phyloP scores from a whole-genome alignment of 2,888 invertebrate genomes.

The Dasypolia templi region DNA sequence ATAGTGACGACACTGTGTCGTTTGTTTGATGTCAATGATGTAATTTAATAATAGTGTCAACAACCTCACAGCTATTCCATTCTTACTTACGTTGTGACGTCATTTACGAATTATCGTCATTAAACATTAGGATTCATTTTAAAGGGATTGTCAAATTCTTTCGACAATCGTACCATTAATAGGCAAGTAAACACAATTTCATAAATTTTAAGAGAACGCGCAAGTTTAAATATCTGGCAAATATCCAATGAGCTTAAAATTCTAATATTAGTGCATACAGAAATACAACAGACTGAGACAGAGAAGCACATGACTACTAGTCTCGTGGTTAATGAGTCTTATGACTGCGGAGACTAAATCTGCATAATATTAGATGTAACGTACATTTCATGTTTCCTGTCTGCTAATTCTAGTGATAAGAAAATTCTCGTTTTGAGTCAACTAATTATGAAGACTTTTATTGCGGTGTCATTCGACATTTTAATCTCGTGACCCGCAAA shows the following conservation, averaged over 20 bases:
- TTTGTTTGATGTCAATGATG: slow-evolving; percentile 54
- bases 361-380: slow-evolving; percentile 41
- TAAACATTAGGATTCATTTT: slow-evolving; percentile 13
- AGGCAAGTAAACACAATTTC: slow-evolving; percentile 70
- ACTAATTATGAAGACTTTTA: slow-evolving; percentile 38
- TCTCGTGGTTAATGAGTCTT: slow-evolving; percentile 73
- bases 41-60: slow-evolving; percentile 55
- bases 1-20: slow-evolving; percentile 29
- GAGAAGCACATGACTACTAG: slow-evolving; percentile 86
- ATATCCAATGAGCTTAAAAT: slow-evolving; percentile 86
- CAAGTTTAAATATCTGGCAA: slow-evolving; percentile 82
- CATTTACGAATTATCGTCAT: slow-evolving; percentile 20
- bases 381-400: slow-evolving; percentile 14
- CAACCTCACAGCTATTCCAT: slow-evolving; percentile 51
- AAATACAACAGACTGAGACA: slow-evolving; percentile 84
- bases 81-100: slow-evolving; percentile 27
- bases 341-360: slow-evolving; percentile 65
- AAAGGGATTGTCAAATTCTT: slow-evolving; percentile 34
- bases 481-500: slow-evolving; percentile 25
- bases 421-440: slow-evolving; percentile 22
- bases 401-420: slow-evolving; percentile 29
- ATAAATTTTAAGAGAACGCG: slow-evolving; percentile 78
- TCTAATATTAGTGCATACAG: slow-evolving; percentile 88
- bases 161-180: slow-evolving; percentile 44
- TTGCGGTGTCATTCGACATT: slow-evolving; percentile 11